Percentiles rank a stretch among this genome's conserved stretches.
These are phyloP conservation scores for Danio choprae DNA, from an alignment of 2,797 vertebrate species.

Conservation along the genomic window DNA sequence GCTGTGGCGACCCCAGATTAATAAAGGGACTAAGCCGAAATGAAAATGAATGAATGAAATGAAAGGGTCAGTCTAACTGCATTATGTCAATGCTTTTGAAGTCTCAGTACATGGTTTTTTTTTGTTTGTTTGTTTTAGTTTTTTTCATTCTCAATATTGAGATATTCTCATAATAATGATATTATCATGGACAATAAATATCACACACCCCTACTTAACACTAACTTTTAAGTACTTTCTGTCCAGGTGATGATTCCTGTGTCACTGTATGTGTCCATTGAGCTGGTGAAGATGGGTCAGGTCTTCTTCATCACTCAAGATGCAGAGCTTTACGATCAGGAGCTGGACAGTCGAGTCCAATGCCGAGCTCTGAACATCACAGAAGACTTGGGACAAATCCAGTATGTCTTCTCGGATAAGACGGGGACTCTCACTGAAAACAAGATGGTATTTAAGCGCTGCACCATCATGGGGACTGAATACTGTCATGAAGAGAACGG, in stretches of 20 bases:
- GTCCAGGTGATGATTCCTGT: slow-evolving; percentile 92
- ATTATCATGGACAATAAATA: no score
- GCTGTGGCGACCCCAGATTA: no score
- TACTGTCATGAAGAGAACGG: slow-evolving; percentile 93
- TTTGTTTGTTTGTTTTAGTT: no score
- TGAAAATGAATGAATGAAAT: no score
- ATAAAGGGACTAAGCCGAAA: no score
- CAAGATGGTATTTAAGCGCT: slow-evolving; percentile 96
- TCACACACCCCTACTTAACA: no score
- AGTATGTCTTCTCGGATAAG: slow-evolving; percentile 96
- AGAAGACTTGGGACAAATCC: slow-evolving; percentile 95
- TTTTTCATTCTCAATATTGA: no score
- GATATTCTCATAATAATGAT: no score
- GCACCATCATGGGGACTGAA: slow-evolving; percentile 88
- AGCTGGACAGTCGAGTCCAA: slow-evolving; percentile 81
- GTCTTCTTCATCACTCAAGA: slow-evolving; percentile 92
- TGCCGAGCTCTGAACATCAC: slow-evolving; percentile 93
- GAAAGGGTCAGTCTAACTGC: no score
- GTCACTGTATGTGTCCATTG: slow-evolving; percentile 93
- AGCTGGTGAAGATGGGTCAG: slow-evolving; percentile 91
- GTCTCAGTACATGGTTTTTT: no score
- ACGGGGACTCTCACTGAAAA: slow-evolving; percentile 97
- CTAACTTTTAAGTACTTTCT: neutral
- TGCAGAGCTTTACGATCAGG: slow-evolving; percentile 89
- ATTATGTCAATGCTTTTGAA: no score